phyloP scores from a whole-genome alignment of 2,888 invertebrate species.

The Geophilus truncorum region DNA sequence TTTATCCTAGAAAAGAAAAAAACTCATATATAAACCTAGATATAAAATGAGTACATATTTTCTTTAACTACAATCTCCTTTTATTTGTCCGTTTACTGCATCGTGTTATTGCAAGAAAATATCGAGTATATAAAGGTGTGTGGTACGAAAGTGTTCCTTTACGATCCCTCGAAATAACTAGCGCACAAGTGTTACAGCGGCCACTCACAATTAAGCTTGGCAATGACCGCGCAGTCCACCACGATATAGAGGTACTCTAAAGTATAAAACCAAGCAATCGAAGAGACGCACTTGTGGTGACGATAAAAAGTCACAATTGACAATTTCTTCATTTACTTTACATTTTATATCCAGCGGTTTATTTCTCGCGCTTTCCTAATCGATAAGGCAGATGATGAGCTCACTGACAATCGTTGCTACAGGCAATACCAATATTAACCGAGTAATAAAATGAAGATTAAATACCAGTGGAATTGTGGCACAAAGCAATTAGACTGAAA shows the following conservation, averaged over 20 bases:
- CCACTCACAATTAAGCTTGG: slow-evolving; percentile 7
- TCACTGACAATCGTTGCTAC: not conserved
- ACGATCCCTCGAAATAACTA: not conserved
- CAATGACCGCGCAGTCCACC: not conserved
- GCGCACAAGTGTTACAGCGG: not conserved
- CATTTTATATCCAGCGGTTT: not conserved
- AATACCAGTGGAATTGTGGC: not conserved
- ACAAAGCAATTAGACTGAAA: too few relatives aligned
- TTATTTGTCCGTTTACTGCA: slow-evolving; percentile 2
- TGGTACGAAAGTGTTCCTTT: not conserved
- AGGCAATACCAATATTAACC: not conserved
- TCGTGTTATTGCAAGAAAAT: not conserved
- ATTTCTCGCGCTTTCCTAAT: not conserved
- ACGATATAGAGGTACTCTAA: not conserved
- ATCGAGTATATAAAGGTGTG: not conserved
- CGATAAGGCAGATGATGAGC: not conserved
- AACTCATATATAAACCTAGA: not conserved
- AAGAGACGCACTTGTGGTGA: not conserved
- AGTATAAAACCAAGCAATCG: not conserved
- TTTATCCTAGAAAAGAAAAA: not conserved
- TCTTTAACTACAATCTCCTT: not conserved
- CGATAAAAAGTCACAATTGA: slow-evolving; percentile 16
- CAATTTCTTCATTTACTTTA: slow-evolving; percentile 18
- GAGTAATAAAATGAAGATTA: not conserved
- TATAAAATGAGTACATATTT: not conserved